Evolutionary conservation across 2,797 vertebrate species (phyloP).

Genomic region (Natrix natrix): DNA sequence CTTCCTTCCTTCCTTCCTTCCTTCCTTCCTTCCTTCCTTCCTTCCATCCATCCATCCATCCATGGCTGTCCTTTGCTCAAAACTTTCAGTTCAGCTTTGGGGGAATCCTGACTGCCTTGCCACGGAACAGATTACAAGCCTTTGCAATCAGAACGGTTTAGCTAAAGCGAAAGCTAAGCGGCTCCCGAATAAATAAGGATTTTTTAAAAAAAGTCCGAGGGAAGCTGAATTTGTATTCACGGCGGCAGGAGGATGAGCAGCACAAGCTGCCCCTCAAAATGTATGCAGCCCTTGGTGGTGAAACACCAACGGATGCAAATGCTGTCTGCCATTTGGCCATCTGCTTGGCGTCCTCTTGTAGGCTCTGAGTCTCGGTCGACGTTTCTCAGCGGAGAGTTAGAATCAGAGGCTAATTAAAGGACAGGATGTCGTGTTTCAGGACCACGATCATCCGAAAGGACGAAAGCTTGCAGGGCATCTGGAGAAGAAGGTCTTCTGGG

Average conservation of each 20-base stretch:
- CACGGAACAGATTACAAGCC: neutral
- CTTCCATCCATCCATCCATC: accelerated
- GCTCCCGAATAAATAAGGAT: neutral
- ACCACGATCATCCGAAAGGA: too few species aligned
- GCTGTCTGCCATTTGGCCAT: neutral
- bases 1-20: too few species aligned
- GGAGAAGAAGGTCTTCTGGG: too few species aligned
- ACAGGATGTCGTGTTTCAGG: neutral
- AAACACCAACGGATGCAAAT: neutral
- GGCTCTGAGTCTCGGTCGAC: neutral
- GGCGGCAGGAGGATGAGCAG: neutral
- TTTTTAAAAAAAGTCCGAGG: neutral
- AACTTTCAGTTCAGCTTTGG: conserved; percentile 24
- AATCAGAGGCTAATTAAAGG: neutral
- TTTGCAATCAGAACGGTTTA: neutral
- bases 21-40: too few species aligned
- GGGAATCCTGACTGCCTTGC: neutral
- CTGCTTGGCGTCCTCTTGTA: neutral
- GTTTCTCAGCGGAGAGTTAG: neutral
- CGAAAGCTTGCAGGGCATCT: too few species aligned
- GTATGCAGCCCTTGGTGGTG: neutral
- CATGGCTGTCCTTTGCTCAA: neutral
- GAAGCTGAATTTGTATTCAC: conserved; percentile 30
- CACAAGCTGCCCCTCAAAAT: neutral
- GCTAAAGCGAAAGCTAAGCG: conserved; percentile 8